Base-by-base conservation (phyloP, 1,140 invertebrate genomes). In the Bombus turneri region DNA sequence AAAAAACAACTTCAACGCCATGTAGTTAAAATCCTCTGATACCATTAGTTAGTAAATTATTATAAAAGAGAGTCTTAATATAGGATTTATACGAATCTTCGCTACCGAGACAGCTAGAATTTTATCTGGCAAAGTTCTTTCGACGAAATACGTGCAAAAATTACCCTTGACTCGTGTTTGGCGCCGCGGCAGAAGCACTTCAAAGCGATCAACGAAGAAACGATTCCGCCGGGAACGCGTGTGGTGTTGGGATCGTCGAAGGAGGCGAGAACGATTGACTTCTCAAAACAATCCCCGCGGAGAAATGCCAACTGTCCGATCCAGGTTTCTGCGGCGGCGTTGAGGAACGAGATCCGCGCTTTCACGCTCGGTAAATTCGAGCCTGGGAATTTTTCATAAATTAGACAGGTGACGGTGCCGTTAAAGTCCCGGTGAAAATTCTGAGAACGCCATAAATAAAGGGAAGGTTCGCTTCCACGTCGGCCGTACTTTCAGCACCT, bases 321-420 rank as follows among this genome's bases (percentile, higher is more conserved):
- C n/a, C 22, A 39, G 69, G 43, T 22, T 39, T 12, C 68, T 10
- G n/a, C 43, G n/a, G 59, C 18, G 57, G 22, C 9, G n/a, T n/a
- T 12, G 22, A 10, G 8, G 82, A 71, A 66, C 64, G 77, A 80
- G 80, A 89, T 85, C 75, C 88, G 76, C 71, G 71, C 80, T 69
- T 90, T 90, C n/a, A 87, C 89, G 88, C 88, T 81, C 76, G 79
- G 88, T 90, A 86, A 90, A 90, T 90, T 90, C 80, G 86, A 66
- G 66, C 79, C 88, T 87, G 89, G 72, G 89, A 90, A 90, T 90
- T 90, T 90, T 90, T 90, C 89, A 90, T 90, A 90, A 90, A 90
- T 90, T 90, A 90, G 88, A 90, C 89, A 90, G 88, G 89, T 87
- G 88, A 90, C 82, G 88, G 78, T 83, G 88, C 76, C 75, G 86